A percentile compares a stretch with the other conserved stretches of the same genome.
These are phyloP conservation scores for Ammospiza nelsoni DNA, from an alignment of 2,113 vertebrate genomes.

Conservation along the genomic window DNA sequence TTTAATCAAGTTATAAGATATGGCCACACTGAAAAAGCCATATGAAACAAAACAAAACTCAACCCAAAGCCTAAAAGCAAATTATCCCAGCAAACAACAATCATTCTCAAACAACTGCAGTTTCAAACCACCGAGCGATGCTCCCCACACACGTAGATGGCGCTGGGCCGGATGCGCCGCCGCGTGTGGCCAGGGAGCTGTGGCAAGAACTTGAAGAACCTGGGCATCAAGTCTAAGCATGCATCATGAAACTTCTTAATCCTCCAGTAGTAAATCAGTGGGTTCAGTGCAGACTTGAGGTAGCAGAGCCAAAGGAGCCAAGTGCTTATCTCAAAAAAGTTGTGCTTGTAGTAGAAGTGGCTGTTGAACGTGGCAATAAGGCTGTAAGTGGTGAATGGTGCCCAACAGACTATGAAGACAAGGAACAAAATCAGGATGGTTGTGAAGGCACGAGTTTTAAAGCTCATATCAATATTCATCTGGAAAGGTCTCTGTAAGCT, in stretches of 20 bases:
- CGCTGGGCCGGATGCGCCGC: slow-evolving; percentile 92
- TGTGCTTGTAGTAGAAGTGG: slow-evolving; percentile 90
- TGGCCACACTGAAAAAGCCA: slow-evolving; percentile 43
- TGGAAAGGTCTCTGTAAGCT: slow-evolving; percentile 95
- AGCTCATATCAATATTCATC: slow-evolving; percentile 98
- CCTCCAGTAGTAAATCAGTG: slow-evolving; percentile 98
- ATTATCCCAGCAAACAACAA: slow-evolving; percentile 1
- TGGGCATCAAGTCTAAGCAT: slow-evolving; percentile 95
- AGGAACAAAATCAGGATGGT: slow-evolving; percentile 98
- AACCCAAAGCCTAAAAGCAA: slow-evolving; percentile 11
- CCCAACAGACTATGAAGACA: slow-evolving; percentile 94
- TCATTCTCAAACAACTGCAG: background rate
- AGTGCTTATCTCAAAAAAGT: slow-evolving; percentile 96
- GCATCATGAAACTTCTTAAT: slow-evolving; percentile 98
- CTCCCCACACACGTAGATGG: slow-evolving; percentile 94
- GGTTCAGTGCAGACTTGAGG: slow-evolving; percentile 99
- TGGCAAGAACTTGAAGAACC: slow-evolving; percentile 94
- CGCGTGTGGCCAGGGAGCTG: slow-evolving; percentile 88
- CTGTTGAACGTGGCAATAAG: slow-evolving; percentile 90
- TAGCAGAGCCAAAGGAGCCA: slow-evolving; percentile 98
- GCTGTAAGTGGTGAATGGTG: slow-evolving; percentile 93
- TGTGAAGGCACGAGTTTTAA: slow-evolving; percentile 99
- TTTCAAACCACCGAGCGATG: slow-evolving; percentile 88
- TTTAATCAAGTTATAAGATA: slow-evolving; percentile 27
- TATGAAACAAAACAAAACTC: slow-evolving; percentile 29